Percentiles rank a stretch among this genome's conserved stretches.
Conservation (phyloP, 1,140 invertebrate genomes). For the Agrilus planipennis region DNA sequence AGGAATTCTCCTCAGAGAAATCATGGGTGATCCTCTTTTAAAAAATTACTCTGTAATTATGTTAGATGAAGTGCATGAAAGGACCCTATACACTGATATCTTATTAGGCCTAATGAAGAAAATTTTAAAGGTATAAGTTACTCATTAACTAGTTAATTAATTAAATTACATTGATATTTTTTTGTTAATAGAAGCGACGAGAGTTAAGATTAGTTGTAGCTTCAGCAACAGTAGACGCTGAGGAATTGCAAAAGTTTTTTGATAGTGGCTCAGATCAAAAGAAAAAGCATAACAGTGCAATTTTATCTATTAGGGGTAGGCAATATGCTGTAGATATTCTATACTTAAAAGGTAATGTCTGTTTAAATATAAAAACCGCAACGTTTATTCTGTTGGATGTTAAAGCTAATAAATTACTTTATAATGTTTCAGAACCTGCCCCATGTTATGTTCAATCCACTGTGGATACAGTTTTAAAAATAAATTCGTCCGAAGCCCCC, state of each 20-base stretch:
- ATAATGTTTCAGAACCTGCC: constrained; percentile 62
- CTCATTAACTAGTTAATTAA: not conserved
- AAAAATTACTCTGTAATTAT: constrained; percentile 83
- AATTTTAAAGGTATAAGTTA: constrained; percentile 53
- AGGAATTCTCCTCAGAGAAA: constrained; percentile 86
- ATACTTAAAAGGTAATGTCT: constrained; percentile 55
- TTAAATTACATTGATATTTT: not conserved
- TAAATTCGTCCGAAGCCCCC: constrained; percentile 67
- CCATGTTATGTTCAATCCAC: constrained; percentile 82
- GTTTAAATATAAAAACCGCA: not conserved
- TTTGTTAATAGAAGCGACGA: constrained; percentile 58
- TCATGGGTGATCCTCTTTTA: constrained; percentile 88
- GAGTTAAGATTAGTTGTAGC: constrained; percentile 80
- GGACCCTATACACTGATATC: constrained; percentile 87
- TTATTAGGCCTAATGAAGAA: constrained; percentile 90
- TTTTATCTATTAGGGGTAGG: constrained; percentile 81
- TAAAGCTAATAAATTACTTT: no score
- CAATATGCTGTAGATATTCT: constrained; percentile 80
- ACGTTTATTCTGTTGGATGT: no score
- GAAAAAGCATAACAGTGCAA: constrained; percentile 58
- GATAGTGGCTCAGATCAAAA: constrained; percentile 52
- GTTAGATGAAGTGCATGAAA: constrained; percentile 94
- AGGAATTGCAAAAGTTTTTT: constrained; percentile 79
- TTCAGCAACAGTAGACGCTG: constrained; percentile 91
- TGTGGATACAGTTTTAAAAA: constrained; percentile 79